Conservation (phyloP, 2,113 vertebrate genomes). For the Trochalopteron elliotii region DNA sequence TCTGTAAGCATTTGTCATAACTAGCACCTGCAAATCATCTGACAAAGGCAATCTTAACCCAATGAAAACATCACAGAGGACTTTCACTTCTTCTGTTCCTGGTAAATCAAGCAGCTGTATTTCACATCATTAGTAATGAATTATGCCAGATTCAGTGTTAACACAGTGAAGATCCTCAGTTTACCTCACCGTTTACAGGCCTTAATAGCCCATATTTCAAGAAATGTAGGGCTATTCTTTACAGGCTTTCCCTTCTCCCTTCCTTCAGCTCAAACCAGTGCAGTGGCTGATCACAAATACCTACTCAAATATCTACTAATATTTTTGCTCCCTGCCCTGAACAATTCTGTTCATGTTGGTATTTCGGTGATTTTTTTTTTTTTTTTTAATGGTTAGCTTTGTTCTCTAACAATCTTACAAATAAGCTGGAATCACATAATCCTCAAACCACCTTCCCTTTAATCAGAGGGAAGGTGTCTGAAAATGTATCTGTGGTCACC, state of each 20-base stretch:
- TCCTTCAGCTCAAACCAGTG: not conserved
- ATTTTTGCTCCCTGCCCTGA: not conserved
- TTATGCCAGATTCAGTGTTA: not conserved
- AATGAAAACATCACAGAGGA: not conserved
- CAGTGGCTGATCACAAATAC: not conserved
- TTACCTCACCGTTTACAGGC: not conserved
- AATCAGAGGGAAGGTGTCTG: not conserved
- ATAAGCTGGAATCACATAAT: not conserved
- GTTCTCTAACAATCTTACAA: not conserved
- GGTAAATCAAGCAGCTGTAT: not conserved
- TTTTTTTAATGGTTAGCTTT: not conserved
- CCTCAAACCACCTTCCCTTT: not conserved
- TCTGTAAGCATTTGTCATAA: not conserved
- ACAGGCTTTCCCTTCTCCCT: not conserved
- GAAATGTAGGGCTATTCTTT: not conserved
- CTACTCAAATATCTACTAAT: not conserved
- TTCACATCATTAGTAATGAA: not conserved
- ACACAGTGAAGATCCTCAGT: not conserved
- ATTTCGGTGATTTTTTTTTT: not conserved
- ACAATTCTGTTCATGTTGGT: not conserved
- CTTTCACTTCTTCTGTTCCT: not conserved
- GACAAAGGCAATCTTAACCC: not conserved
- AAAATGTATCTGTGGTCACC: not conserved
- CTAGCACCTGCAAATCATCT: not conserved
- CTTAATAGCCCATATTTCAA: not conserved